Conservation (phyloP, 53 echinoderm and acorn worm species). For the Holothuria leucospilota region DNA sequence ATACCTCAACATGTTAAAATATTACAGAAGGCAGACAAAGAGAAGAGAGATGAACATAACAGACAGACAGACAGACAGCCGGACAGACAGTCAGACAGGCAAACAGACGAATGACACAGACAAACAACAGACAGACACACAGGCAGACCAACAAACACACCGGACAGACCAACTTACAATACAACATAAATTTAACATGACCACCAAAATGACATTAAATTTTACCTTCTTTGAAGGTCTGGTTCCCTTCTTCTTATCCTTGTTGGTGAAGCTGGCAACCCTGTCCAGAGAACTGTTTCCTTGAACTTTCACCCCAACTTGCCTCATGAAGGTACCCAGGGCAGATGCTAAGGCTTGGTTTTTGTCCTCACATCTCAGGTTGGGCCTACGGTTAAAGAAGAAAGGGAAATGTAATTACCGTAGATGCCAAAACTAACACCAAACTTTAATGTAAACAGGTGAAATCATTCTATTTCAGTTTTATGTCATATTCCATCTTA, state of each 20-base stretch:
- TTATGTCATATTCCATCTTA: too few relatives aligned
- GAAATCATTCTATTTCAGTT: too few relatives aligned
- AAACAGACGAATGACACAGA: too few relatives aligned
- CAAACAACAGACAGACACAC: not conserved
- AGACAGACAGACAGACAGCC: too few relatives aligned
- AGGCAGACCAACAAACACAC: not conserved
- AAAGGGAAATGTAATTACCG: not conserved
- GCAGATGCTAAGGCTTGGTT: conserved; percentile 89
- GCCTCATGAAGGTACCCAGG: conserved; percentile 91
- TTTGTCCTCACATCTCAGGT: conserved; percentile 43
- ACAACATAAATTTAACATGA: not conserved
- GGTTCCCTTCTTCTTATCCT: conserved; percentile 58
- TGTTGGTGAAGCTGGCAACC: conserved; percentile 83
- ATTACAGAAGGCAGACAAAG: too few relatives aligned
- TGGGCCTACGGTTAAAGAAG: not conserved
- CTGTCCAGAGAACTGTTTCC: conserved; percentile 82
- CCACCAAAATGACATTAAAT: not conserved
- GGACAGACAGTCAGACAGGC: too few relatives aligned
- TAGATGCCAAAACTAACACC: not conserved
- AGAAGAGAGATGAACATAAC: too few relatives aligned
- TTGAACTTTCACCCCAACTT: conserved; percentile 81
- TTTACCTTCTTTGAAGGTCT: conserved; percentile 71
- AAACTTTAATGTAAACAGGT: not conserved
- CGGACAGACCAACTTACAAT: not conserved
- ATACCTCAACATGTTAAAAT: too few relatives aligned